A percentile compares a stretch with the other conserved stretches of the same genome.
Evolutionary conservation across 2,888 invertebrate species (phyloP).

Genomic region (Pteria penguin): DNA sequence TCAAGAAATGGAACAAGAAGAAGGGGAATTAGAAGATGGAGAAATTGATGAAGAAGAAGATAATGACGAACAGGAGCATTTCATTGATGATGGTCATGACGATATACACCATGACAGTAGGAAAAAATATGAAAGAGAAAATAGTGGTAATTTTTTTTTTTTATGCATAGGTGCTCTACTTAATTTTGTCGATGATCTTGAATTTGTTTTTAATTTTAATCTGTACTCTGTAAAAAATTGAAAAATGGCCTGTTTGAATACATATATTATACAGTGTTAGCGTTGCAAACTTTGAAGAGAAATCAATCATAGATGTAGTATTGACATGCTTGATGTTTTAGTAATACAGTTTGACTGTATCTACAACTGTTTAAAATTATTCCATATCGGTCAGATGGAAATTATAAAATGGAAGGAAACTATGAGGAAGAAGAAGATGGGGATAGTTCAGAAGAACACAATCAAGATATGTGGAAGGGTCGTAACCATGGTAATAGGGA

Average conservation of each 20-base stretch:
- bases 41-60: constrained; percentile 59
- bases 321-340: too few relatives aligned
- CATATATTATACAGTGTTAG: too few relatives aligned
- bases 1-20: constrained; percentile 61
- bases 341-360: too few relatives aligned
- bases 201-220: too few relatives aligned
- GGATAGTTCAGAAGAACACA: constrained; percentile 31
- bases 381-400: constrained; percentile 14
- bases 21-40: constrained; percentile 74
- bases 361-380: too few relatives aligned
- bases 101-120: constrained; percentile 15
- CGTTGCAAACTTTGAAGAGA: too few relatives aligned
- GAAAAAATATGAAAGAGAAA: constrained; percentile 31
- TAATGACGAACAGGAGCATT: not conserved
- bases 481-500: constrained; percentile 40
- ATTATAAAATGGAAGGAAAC: constrained; percentile 14
- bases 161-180: too few relatives aligned
- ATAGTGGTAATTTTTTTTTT: constrained; percentile 20
- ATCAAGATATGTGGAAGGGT: constrained; percentile 42
- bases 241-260: too few relatives aligned
- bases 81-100: constrained; percentile 8
- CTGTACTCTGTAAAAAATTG: too few relatives aligned
- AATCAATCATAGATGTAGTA: too few relatives aligned
- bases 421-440: constrained; percentile 24
- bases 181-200: too few relatives aligned